Evolutionary conservation across 2,113 vertebrate genomes (phyloP), one percentile per base, ranked within the genome.

Genomic region (Manacus vitellinus): DNA sequence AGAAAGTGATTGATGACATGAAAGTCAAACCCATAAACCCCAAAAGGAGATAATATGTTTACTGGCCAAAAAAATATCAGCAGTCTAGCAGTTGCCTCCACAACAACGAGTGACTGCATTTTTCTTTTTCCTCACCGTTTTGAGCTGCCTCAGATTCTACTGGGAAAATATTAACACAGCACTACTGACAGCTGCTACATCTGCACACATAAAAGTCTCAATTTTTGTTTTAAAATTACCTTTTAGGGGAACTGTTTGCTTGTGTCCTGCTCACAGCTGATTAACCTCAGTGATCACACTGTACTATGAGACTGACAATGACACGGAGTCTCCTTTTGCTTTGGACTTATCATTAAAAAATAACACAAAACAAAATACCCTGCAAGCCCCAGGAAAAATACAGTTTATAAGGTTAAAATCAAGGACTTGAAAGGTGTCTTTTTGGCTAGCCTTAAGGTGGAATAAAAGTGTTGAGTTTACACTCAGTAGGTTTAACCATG

Each of bases 251-350:
- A 78, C 44, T 54, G 55, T 23, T 86, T 88, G 71, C 71, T 44
- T 7, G 18, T 52, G 56, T 83, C 72, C 80, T 94, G 85, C 89
- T 93, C 80, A 91, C 91, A 92, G 92, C 90, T 97, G 96, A 92
- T 78, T 95, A 96, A 95, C 93, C 96, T 97, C 94, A 66, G 70
- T 92, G 96, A 98, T 98, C 96, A 96, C 94, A 96, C 97, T 95
- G 95, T 96, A 79, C 59, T 37, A 88, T 9, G 92, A 98, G 98
- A 97, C 98, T 98, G 94, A 80, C 41, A 62, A 13, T 52, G 62
- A 91, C 86, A 94, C 93, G 84, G 15, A 61, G 91, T 97, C 94
- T 96, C 92, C 95, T 93, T 93, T 81, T 89, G 39, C 72, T 91
- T 28, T 0, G 0, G 55, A 89, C 41, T 58, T 33, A 46, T 22